Percentiles rank a stretch among this genome's conserved stretches.
Conservation (phyloP, 2,797 vertebrate species). For the Loris lydekkerianus region DNA sequence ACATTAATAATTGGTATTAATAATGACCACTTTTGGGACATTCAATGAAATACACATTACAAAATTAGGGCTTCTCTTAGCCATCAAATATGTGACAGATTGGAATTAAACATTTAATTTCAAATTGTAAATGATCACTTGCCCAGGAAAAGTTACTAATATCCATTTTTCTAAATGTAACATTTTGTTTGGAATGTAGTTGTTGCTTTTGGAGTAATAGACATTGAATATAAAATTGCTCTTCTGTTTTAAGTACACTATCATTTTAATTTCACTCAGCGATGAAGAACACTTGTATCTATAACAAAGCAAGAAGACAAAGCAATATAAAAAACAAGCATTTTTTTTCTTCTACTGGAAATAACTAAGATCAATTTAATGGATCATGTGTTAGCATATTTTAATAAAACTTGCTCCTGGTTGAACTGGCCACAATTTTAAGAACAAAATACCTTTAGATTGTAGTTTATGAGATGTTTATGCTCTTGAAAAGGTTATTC, state of each 20-base stretch:
- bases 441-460: constrained; percentile 21
- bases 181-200: constrained; percentile 32
- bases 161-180: constrained; percentile 15
- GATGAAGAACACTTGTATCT: neutral
- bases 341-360: neutral
- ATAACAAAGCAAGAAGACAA: neutral
- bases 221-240: neutral
- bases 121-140: constrained; percentile 25
- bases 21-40: neutral
- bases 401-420: constrained; percentile 5
- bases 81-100: neutral
- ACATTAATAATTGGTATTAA: constrained; percentile 14
- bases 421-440: neutral
- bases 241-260: constrained; percentile 5
- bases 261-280: constrained; percentile 20
- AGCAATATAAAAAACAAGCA: neutral
- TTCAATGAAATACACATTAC: neutral
- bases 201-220: constrained; percentile 52
- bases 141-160: neutral
- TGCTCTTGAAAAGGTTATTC: neutral
- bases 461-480: neutral
- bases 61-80: neutral
- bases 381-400: neutral
- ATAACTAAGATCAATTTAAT: neutral
- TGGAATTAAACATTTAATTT: constrained; percentile 61